phyloP scores from a whole-genome alignment of 2,113 vertebrate species.

The Canis aureus region DNA sequence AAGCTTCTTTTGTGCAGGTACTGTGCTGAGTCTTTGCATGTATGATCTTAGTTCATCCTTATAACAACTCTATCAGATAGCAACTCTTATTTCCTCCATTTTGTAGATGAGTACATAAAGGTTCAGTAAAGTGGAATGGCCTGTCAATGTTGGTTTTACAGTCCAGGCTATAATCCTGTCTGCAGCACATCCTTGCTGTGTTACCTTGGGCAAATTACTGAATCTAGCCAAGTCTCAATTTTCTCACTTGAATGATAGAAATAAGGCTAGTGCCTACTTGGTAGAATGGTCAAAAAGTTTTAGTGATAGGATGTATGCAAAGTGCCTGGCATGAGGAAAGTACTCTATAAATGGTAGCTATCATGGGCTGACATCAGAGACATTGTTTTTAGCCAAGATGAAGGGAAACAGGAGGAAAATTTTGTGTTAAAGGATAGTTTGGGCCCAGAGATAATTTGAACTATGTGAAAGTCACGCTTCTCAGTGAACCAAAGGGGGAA shows the following conservation, averaged over 20 bases:
- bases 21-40: background rate
- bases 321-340: background rate
- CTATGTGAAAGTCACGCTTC: background rate
- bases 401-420: background rate
- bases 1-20: background rate
- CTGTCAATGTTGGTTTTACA: background rate
- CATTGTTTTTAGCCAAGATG: background rate
- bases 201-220: background rate
- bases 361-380: background rate
- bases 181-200: background rate
- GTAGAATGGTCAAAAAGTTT: background rate
- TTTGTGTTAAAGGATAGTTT: background rate
- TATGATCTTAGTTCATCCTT: background rate
- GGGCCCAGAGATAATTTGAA: constrained; percentile 1
- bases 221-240: background rate
- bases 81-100: background rate
- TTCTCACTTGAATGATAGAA: background rate
- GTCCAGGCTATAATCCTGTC: background rate
- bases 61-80: background rate
- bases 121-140: background rate
- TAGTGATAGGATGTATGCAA: background rate
- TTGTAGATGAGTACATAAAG: background rate
- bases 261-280: background rate
- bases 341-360: background rate
- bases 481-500: background rate